Conservation (phyloP, 1,140 invertebrate species). For the Halyomorpha halys region DNA sequence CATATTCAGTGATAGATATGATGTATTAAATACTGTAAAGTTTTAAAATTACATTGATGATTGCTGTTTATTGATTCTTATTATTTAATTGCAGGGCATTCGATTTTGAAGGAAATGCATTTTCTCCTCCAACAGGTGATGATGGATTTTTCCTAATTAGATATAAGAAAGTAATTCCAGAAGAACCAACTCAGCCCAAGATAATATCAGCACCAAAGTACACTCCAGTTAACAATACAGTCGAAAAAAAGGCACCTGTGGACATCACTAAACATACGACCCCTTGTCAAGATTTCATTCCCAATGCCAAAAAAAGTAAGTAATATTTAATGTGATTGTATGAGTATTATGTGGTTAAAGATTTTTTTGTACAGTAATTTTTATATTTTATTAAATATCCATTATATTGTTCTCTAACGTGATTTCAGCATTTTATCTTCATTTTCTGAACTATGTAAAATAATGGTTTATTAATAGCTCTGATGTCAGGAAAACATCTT, state of each 20-base stretch:
- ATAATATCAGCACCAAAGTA: background rate
- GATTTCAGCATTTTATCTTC: no score
- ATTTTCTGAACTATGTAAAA: no score
- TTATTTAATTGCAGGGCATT: background rate
- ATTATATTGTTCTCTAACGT: no score
- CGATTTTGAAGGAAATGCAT: constrained; percentile 17
- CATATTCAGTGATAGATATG: no score
- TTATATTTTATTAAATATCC: no score
- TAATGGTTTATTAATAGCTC: no score
- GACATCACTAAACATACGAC: constrained; percentile 1
- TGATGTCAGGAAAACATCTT: no score
- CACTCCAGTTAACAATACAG: background rate
- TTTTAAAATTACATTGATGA: no score
- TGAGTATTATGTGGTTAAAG: background rate
- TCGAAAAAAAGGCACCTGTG: background rate
- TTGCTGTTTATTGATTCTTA: no score
- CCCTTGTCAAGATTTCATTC: constrained; percentile 18
- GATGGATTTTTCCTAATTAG: constrained; percentile 17
- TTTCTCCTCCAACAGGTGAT: constrained; percentile 18
- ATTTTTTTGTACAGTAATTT: no score
- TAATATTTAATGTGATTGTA: background rate
- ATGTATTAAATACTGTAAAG: no score
- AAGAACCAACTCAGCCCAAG: background rate
- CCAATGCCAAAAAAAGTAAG: constrained; percentile 17
- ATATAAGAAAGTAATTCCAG: background rate